Evolutionary conservation across 2,113 vertebrate genomes (phyloP), one percentile per base, ranked within the genome.

Genomic region (Prietella phreatophila): DNA sequence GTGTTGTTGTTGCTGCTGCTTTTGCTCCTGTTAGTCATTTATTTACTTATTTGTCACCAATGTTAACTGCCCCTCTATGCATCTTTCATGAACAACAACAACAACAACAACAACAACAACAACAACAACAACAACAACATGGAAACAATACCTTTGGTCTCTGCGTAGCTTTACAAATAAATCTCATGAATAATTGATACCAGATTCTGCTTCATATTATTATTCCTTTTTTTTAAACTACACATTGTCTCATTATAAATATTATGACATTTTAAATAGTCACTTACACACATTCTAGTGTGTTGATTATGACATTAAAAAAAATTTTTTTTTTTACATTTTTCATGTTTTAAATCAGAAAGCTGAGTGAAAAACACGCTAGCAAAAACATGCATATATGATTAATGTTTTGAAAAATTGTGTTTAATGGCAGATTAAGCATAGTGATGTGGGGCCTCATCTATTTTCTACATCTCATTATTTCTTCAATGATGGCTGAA

Each of bases 401-500:
- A 95, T 95, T 94, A 93, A 95, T 95, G 93, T 92, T 91, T 90
- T 90, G 89, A 90, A 89, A 88, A 89, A 91, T 91, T 91, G 91
- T 91, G 93, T 93, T 92, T 92, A 91, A 93, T 94, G 93, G 94
- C 92, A 94, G 93, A 94, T 94, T 94, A 95, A 91, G 89, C 92
- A 89, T 92, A 93, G 93, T 94, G 92, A 93, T 92, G 94, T 92
- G 89, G 89, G 86, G 92, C 87, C 92, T 94, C 94, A 94, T 95
- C 94, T 94, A 92, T 93, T 95, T 95, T 94, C 91, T 93, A 91
- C 93, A 94, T 93, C 93, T 95, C 93, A 93, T 94, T 94, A 95
- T 95, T 94, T 93, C 91, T 90, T 90, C 92, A 93, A 91, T 93
- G 93, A 91, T 92, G 92, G 93, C 91, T 87, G 91, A 93, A 93